A percentile compares a stretch with the other conserved stretches of the same genome.
Conservation (phyloP, 2,888 invertebrate species). For the Electrophaes corylata region DNA sequence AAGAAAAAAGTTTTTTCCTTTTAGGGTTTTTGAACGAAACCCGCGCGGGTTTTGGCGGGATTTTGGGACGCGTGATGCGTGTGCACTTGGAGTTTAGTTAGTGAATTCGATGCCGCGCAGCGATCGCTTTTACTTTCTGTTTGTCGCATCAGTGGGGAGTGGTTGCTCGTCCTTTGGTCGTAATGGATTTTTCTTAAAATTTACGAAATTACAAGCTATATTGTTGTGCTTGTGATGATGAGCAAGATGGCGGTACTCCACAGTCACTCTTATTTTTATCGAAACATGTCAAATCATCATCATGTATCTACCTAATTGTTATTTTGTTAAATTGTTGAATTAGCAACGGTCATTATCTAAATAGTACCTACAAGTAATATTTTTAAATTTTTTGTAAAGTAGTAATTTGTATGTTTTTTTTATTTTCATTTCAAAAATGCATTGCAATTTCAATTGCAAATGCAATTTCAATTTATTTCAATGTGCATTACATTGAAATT, state of each 20-base stretch:
- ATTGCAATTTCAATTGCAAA: too few relatives aligned
- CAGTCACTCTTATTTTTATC: background rate
- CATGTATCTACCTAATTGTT: too few relatives aligned
- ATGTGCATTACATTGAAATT: too few relatives aligned
- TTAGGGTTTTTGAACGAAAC: constrained; percentile 33
- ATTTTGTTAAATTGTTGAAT: too few relatives aligned
- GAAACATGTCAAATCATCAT: background rate
- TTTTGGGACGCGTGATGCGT: constrained; percentile 68
- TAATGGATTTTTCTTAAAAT: constrained; percentile 16
- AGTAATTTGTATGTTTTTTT: too few relatives aligned
- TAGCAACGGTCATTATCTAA: too few relatives aligned
- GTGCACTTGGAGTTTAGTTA: constrained; percentile 72
- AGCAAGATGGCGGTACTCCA: background rate
- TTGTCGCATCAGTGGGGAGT: constrained; percentile 72
- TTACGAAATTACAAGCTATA: constrained; percentile 6
- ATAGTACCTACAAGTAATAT: too few relatives aligned
- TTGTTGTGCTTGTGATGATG: background rate
- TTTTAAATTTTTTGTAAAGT: too few relatives aligned
- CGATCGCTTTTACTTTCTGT: constrained; percentile 79
- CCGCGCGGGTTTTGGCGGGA: constrained; percentile 60
- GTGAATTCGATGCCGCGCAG: constrained; percentile 64
- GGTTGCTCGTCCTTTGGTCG: constrained; percentile 35
- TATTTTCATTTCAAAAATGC: too few relatives aligned
- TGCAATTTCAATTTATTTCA: too few relatives aligned
- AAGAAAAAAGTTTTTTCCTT: constrained; percentile 37